These are phyloP conservation scores for Neotoma lepida DNA, from an alignment of 2,113 vertebrate species.

Conservation along the genomic window DNA sequence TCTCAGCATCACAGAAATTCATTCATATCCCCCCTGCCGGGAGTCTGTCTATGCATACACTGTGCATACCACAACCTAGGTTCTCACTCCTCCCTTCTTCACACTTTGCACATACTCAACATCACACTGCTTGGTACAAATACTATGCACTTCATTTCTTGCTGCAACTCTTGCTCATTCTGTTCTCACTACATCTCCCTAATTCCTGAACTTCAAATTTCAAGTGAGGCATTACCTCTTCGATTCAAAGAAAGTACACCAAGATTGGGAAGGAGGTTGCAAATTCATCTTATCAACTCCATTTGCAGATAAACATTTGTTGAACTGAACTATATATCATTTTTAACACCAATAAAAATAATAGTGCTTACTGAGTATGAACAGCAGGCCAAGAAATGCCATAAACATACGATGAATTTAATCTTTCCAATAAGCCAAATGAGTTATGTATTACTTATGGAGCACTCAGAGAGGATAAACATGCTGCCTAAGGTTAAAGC, in stretches of 20 bases:
- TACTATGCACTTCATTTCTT: neutral
- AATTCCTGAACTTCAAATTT: neutral
- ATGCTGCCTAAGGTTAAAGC: neutral
- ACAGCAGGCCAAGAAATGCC: neutral
- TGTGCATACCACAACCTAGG: neutral
- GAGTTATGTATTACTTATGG: neutral
- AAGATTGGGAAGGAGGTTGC: neutral
- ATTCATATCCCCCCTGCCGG: no score
- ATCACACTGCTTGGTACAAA: neutral
- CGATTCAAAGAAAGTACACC: neutral
- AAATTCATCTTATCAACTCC: constrained; percentile 20
- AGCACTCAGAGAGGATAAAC: neutral
- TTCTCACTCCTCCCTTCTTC: neutral
- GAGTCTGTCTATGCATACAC: no score
- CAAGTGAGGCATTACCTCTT: neutral
- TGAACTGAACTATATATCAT: neutral
- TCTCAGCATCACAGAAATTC: no score
- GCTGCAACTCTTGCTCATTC: neutral
- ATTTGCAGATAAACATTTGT: neutral
- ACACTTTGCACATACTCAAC: neutral
- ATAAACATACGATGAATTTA: neutral
- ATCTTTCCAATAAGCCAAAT: neutral
- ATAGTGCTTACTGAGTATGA: neutral
- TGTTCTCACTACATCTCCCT: neutral
- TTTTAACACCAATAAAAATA: constrained; percentile 36